These are phyloP conservation scores for Elysia chlorotica DNA, from an alignment of 1,140 invertebrate genomes.

Conservation along the genomic window DNA sequence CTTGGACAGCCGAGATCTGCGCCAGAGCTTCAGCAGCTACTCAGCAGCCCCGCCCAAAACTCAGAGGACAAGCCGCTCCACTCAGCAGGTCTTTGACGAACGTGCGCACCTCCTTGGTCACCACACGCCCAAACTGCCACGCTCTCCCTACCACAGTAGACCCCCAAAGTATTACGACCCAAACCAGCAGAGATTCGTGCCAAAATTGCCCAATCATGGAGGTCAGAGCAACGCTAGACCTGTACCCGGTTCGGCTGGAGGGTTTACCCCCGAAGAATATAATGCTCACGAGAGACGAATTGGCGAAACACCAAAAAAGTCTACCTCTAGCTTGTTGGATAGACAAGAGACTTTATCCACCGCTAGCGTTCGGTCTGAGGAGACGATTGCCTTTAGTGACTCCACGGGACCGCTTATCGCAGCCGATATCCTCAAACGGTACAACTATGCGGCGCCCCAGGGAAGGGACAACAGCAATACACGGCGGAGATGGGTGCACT, in stretches of 20 bases:
- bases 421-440: not conserved
- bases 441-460: not conserved
- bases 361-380: no score
- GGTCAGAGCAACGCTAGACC: no score
- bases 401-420: not conserved
- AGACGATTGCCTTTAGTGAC: not conserved
- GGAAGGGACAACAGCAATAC: not conserved
- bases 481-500: not conserved
- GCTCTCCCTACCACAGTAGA: not conserved
- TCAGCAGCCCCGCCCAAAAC: no score
- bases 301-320: no score
- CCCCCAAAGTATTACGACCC: not conserved
- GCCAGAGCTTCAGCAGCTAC: no score
- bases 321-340: no score
- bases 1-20: no score
- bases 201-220: not conserved
- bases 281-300: no score
- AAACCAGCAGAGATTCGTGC: not conserved
- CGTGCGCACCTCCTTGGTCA: not conserved
- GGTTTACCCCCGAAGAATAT: no score
- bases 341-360: no score
- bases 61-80: slow-evolving; percentile 7
- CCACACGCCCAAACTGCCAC: not conserved
- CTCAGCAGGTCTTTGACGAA: slow-evolving; percentile 15
- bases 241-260: no score